Conservation (phyloP, 1,140 invertebrate species). For the Delia radicum region DNA sequence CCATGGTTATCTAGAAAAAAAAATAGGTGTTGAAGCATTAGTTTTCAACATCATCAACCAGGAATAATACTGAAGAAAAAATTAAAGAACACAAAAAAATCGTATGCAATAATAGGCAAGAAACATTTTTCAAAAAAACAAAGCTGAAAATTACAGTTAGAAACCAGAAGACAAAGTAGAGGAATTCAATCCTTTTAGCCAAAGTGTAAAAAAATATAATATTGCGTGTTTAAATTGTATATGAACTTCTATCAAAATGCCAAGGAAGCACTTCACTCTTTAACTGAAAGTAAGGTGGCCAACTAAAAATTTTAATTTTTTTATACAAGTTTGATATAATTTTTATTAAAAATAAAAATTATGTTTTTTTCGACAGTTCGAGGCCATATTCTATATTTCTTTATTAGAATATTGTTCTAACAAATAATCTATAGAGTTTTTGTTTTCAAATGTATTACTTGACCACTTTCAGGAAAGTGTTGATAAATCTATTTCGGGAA, state of each 20-base stretch:
- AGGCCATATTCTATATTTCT: no score
- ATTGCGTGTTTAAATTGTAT: slow-evolving; percentile 13
- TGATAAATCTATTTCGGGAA: no score
- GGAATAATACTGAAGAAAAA: no score
- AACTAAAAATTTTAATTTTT: no score
- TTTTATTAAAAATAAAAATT: no score
- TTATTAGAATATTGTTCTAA: no score
- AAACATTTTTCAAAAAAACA: neutral
- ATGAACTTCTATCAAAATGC: neutral
- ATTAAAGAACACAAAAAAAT: no score
- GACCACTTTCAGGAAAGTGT: no score
- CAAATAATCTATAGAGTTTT: no score
- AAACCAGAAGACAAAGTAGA: neutral
- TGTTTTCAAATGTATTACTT: no score
- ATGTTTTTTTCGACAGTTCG: no score
- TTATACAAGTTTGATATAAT: no score
- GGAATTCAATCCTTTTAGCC: slow-evolving; percentile 17
- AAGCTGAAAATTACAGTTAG: neutral
- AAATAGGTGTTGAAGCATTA: slow-evolving; percentile 14
- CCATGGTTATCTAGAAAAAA: neutral
- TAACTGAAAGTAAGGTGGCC: neutral
- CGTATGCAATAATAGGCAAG: slow-evolving; percentile 18
- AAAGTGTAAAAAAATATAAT: neutral
- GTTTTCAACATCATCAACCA: neutral
- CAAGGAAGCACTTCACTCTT: neutral